Conservation (phyloP, 2,888 invertebrate species). For the Rhingia campestris region DNA sequence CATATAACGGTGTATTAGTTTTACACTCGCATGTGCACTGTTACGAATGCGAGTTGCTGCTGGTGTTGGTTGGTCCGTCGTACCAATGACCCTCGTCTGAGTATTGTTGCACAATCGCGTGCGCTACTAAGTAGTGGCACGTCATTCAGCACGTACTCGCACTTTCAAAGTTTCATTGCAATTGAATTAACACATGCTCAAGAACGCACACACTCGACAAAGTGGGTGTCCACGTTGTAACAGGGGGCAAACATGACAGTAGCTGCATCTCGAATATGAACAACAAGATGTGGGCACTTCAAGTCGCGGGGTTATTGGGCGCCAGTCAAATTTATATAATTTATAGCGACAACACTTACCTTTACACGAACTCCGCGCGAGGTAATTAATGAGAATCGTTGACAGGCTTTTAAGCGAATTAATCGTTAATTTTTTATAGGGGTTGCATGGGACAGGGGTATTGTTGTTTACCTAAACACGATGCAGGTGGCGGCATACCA, state of each 20-base stretch:
- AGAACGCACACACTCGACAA: constrained; percentile 6
- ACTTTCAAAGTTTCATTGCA: constrained; percentile 61
- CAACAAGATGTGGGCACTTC: constrained; percentile 6
- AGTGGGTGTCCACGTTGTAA: constrained; percentile 7
- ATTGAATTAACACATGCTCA: constrained; percentile 52
- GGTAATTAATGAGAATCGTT: constrained; percentile 23
- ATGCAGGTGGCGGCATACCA: neutral
- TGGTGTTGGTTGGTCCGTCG: neutral
- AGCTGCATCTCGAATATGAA: neutral
- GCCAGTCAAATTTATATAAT: constrained; percentile 30
- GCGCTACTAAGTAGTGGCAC: constrained; percentile 37
- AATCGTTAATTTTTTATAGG: constrained; percentile 1
- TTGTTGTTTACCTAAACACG: constrained; percentile 12
- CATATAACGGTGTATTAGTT: neutral
- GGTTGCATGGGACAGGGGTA: neutral
- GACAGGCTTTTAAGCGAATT: constrained; percentile 12
- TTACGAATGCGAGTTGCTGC: constrained; percentile 15
- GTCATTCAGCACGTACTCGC: constrained; percentile 56
- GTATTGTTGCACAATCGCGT: constrained; percentile 51
- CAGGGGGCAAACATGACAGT: neutral
- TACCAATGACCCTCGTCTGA: constrained; percentile 52
- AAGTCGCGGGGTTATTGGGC: constrained; percentile 16
- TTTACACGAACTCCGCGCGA: neutral
- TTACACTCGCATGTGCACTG: constrained; percentile 25
- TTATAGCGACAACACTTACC: neutral